These are phyloP conservation scores for Sympetrum striolatum DNA, from an alignment of 2,888 invertebrate species.

Conservation along the genomic window DNA sequence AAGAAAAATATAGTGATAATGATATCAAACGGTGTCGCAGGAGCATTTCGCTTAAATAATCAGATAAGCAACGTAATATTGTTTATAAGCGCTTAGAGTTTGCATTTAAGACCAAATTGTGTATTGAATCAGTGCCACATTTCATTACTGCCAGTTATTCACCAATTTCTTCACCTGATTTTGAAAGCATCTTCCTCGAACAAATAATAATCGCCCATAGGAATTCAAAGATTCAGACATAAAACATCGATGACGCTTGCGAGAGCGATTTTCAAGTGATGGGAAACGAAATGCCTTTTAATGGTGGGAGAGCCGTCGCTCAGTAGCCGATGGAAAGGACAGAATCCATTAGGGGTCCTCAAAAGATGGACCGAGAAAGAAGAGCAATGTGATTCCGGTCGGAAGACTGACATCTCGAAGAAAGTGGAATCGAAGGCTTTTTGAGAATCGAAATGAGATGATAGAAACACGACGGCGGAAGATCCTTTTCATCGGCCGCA, in stretches of 20 bases:
- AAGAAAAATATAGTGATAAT: too few relatives aligned
- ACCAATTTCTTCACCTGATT: too few relatives aligned
- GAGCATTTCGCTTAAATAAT: too few relatives aligned
- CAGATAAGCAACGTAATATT: too few relatives aligned
- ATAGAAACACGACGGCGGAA: not conserved
- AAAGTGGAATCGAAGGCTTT: not conserved
- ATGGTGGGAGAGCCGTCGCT: not conserved
- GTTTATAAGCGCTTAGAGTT: too few relatives aligned
- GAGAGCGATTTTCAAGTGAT: not conserved
- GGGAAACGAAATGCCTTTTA: not conserved
- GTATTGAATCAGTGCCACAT: too few relatives aligned
- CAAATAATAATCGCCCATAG: too few relatives aligned
- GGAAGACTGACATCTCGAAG: not conserved
- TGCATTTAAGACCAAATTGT: too few relatives aligned
- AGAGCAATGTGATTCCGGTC: not conserved
- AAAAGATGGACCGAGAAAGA: not conserved
- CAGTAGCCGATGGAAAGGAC: not conserved
- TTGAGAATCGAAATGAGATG: not conserved
- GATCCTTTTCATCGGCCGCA: not conserved
- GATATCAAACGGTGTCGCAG: too few relatives aligned
- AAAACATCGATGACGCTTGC: not conserved
- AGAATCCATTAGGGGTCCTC: conserved; percentile 22
- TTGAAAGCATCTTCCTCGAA: too few relatives aligned
- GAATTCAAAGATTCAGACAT: not conserved
- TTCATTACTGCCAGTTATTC: too few relatives aligned